These are phyloP conservation scores for Parnassius glacialis DNA, from an alignment of 2,888 invertebrate genomes.

Conservation along the genomic window DNA sequence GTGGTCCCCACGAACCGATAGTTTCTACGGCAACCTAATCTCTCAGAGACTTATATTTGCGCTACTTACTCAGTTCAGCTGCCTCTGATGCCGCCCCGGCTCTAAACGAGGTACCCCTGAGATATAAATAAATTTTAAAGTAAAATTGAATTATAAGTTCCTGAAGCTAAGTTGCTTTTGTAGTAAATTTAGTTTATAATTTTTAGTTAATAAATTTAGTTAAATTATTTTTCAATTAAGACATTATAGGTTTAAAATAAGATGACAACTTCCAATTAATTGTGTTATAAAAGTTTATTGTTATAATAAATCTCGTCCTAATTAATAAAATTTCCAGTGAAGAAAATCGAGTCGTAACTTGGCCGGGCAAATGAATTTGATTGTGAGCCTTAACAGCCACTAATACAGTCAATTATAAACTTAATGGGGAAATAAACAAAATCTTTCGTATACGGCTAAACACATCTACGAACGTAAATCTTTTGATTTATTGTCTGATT, in stretches of 20 bases:
- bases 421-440: conserved; percentile 22
- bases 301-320: conserved; percentile 18
- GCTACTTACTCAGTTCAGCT: no score
- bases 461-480: conserved; percentile 15
- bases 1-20: no score
- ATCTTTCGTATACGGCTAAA: conserved; percentile 7
- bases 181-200: no score
- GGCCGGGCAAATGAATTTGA: conserved; percentile 20
- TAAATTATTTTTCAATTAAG: conserved; percentile 8
- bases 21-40: no score
- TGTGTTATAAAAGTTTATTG: conserved; percentile 19
- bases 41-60: no score
- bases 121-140: no score
- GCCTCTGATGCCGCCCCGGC: no score
- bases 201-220: no score
- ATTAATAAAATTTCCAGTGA: conserved; percentile 8
- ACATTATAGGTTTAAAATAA: conserved; percentile 6
- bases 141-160: no score
- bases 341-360: background rate
- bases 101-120: no score
- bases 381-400: conserved; percentile 14
- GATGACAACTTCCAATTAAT: conserved; percentile 21
- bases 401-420: conserved; percentile 19
- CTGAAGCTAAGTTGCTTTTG: no score
- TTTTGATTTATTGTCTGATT: background rate